Percentiles rank a stretch among this genome's conserved stretches.
Conservation (phyloP, 2,888 invertebrate genomes). For the Ichneumoninae sp. region DNA sequence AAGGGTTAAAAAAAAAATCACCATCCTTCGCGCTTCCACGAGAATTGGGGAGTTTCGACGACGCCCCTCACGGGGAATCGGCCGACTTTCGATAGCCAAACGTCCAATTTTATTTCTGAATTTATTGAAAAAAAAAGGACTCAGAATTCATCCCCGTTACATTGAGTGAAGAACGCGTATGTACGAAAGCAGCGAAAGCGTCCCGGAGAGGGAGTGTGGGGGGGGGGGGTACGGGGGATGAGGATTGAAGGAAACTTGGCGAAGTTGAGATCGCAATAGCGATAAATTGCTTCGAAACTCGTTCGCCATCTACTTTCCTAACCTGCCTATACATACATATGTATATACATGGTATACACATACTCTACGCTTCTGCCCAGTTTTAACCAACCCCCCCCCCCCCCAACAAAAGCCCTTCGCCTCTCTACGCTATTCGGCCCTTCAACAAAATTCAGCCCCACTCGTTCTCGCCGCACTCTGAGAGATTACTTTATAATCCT, state of each 20-base stretch:
- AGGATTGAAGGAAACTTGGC: slow-evolving; percentile 40
- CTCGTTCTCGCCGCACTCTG: slow-evolving; percentile 71
- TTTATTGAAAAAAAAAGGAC: slow-evolving; percentile 14
- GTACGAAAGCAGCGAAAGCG: too few relatives aligned
- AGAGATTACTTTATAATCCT: slow-evolving; percentile 72
- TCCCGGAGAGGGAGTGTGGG: too few relatives aligned
- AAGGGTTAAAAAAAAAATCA: neutral
- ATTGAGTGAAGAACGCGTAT: slow-evolving; percentile 1
- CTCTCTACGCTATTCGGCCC: slow-evolving; percentile 43
- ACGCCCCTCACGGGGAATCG: neutral
- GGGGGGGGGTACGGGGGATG: too few relatives aligned
- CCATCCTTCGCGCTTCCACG: slow-evolving; percentile 47
- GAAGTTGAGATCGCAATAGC: slow-evolving; percentile 58
- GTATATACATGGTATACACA: neutral
- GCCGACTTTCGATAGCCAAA: slow-evolving; percentile 18
- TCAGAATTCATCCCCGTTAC: slow-evolving; percentile 25
- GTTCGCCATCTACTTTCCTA: slow-evolving; percentile 46
- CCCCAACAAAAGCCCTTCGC: neutral
- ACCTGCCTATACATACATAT: neutral
- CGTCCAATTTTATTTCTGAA: slow-evolving; percentile 30
- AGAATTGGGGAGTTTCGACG: slow-evolving; percentile 22
- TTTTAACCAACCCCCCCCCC: slow-evolving; percentile 5
- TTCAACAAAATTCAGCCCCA: slow-evolving; percentile 64
- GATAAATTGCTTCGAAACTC: slow-evolving; percentile 65
- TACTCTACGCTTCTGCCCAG: slow-evolving; percentile 20